Base-by-base conservation (phyloP, 2,888 invertebrate species). In the Tholera decimalis region DNA sequence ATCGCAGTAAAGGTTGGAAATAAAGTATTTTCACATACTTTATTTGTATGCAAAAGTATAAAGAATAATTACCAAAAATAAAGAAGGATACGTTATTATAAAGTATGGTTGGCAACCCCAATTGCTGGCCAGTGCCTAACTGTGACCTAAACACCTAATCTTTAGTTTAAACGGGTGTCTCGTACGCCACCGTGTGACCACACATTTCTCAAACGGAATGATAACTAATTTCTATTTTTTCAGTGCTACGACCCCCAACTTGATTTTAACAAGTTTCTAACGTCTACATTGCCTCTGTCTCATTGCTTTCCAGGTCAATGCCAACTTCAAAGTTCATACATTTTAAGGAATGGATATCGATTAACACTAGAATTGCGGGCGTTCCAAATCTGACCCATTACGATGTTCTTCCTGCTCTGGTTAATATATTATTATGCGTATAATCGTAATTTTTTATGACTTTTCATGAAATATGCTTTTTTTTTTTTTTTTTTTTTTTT, bases 301-400 rank as follows among this genome's bases (percentile, higher is more conserved):
- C 9, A 69, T 35, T 35, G 22, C 18, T 28, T 70, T 61, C 70
- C 49, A 51, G 70, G 33, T 70, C 37, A 61, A 41, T 20, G 28
- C 46, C 1, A 18, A 61, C 26, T 51, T 35, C n/a, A 35, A 69
- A 69, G 69, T 69, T 69, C 33, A 50, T 33, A 20, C 63, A 54
- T 68, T 63, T 30, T 22, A 37, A 43, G 18, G 4, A 47, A 72
- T 49, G 37, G 20, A 11, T 30, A 43, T 46, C 51, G 64, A 28
- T 37, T 5, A 53, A 43, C 24, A 22, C 11, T 24, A n/a, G n/a
- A n/a, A n/a, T n/a, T n/a, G n/a, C n/a, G n/a, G n/a, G n/a, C n/a
- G n/a, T n/a, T n/a, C n/a, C n/a, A n/a, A n/a, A n/a, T n/a, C n/a
- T n/a, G n/a, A n/a, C n/a, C n/a, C n/a, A n/a, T n/a, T n/a, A n/a